Evolutionary conservation across 2,113 vertebrate species (phyloP).

Genomic region (Oxygymnocypris stewartii): DNA sequence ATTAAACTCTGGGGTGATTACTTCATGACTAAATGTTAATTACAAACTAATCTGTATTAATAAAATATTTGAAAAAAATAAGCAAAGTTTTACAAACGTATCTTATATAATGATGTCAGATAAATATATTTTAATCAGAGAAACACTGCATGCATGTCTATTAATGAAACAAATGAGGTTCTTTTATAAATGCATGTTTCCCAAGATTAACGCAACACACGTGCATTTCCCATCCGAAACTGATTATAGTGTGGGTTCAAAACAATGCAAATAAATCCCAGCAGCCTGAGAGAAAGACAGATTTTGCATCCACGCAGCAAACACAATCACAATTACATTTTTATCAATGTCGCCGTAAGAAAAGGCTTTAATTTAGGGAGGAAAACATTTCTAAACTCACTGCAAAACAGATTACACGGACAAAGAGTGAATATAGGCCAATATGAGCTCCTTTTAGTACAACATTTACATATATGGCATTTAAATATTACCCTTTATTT

Average conservation of each 20-base stretch:
- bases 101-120: conserved; percentile 46
- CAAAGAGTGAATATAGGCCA: neutral
- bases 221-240: conserved; percentile 59
- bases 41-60: neutral
- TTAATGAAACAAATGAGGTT: conserved; percentile 57
- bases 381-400: conserved; percentile 62
- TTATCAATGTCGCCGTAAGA: conserved; percentile 60
- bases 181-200: conserved; percentile 54
- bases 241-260: conserved; percentile 63
- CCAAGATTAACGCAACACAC: conserved; percentile 59
- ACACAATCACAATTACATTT: conserved; percentile 63
- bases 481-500: neutral
- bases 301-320: conserved; percentile 56
- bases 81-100: neutral
- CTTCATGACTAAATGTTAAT: neutral
- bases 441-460: neutral
- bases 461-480: neutral
- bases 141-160: conserved; percentile 59
- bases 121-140: conserved; percentile 49
- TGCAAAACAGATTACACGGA: conserved; percentile 15
- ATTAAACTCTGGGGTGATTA: neutral
- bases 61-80: neutral
- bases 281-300: conserved; percentile 47
- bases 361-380: conserved; percentile 62
- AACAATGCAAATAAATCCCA: conserved; percentile 61